Percentiles rank a stretch among this genome's conserved stretches.
Evolutionary conservation across 2,888 invertebrate species (phyloP).

Genomic region (Hyalella azteca): DNA sequence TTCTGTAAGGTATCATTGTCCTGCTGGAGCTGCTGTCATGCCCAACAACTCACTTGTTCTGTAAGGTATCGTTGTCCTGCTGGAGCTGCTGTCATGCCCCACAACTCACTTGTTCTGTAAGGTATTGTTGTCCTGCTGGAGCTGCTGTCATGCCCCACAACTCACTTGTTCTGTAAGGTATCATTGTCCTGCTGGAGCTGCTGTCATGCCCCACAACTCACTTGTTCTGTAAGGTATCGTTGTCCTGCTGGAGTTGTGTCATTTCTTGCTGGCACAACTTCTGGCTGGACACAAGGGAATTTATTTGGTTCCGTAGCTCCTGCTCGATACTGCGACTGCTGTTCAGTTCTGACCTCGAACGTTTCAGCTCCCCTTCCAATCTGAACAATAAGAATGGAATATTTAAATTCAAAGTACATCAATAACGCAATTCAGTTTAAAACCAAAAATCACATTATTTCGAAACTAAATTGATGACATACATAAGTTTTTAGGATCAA

Average conservation of each 20-base stretch:
- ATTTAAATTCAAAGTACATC: too few relatives aligned
- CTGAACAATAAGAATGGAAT: too few relatives aligned
- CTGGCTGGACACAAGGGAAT: conserved; percentile 72
- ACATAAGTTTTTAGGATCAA: too few relatives aligned
- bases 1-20: too few relatives aligned
- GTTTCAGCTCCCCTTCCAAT: conserved; percentile 76
- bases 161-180: too few relatives aligned
- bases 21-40: too few relatives aligned
- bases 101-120: background rate
- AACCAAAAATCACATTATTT: too few relatives aligned
- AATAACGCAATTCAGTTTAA: too few relatives aligned
- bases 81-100: background rate
- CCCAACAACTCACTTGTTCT: too few relatives aligned
- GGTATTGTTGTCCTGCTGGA: conserved; percentile 86
- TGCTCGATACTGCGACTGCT: conserved; percentile 74
- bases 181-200: background rate
- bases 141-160: too few relatives aligned
- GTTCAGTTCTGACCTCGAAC: conserved; percentile 76
- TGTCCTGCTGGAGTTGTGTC: conserved; percentile 80
- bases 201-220: background rate
- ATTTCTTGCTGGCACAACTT: conserved; percentile 75
- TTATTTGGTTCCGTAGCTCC: conserved; percentile 75
- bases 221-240: conserved; percentile 80
- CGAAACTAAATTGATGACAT: too few relatives aligned
- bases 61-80: background rate